Evolutionary conservation across 1,140 invertebrate genomes (phyloP), one percentile per base, ranked within the genome.

Genomic region (Drosophila quadrilineata): DNA sequence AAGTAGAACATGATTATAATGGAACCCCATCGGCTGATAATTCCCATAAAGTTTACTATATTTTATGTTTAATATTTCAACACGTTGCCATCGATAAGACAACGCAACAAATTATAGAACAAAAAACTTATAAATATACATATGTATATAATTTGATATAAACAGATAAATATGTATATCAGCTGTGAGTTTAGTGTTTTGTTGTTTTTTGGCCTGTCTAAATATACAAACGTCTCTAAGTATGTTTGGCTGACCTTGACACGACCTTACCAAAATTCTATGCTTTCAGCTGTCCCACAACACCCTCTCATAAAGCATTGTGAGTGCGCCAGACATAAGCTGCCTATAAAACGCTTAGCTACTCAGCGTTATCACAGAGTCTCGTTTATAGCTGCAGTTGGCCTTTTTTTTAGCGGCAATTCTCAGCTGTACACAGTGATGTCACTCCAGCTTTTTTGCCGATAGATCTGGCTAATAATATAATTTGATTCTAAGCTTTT

Each of bases 111-210:
- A 14, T 9, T 22, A 9, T 16, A 17, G 28, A 22, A 12, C 2
- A 33, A 10, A 22, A 12, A 5, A 19, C 41, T 6, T 26, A 26
- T 40, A 6, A 14, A 9, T 43, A 10, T 31, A 22, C n/a, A 28
- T 29, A 8, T 12, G 16, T 12, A 5, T 28, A 3, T 6, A 29
- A 6, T 14, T 22, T n/a, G n/a, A n/a, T n/a, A n/a, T n/a, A n/a
- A n/a, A n/a, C n/a, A n/a, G n/a, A 10, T 26, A 6, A 9, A 10
- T 22, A 9, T 17, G 9, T 41, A 21, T 41, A 33, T 62, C 58
- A 62, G 57, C 64, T 68, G 64, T 63, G 31, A 6, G 12, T 49
- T 22, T 26, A 31, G n/a, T n/a, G n/a, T n/a, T n/a, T n/a, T n/a
- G n/a, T n/a, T n/a, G n/a, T n/a, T n/a, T 40, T 26, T 28, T 29